phyloP scores from a whole-genome alignment of 1,140 invertebrate species.

The Lithobius niger region DNA sequence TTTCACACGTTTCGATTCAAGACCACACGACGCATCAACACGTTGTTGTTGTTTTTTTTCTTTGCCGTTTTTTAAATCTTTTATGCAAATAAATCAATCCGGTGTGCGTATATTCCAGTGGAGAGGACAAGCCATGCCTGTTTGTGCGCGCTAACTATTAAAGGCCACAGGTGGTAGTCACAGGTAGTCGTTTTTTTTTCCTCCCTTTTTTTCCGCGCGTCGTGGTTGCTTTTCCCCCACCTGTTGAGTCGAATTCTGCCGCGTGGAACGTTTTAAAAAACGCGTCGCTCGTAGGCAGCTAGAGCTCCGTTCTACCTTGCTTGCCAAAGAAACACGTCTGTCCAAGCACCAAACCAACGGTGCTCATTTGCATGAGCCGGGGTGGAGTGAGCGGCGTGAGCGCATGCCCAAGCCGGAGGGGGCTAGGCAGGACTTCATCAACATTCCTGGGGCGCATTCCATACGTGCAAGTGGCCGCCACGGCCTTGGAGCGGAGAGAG shows the following conservation, averaged over 20 bases:
- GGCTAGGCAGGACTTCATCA: conserved; percentile 7
- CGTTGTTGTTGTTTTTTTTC: no score
- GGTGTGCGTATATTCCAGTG: no score
- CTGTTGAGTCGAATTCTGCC: not conserved
- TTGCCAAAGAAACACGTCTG: not conserved
- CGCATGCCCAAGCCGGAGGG: not conserved
- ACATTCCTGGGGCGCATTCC: conserved; percentile 7
- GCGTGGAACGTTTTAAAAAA: not conserved
- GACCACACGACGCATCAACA: no score
- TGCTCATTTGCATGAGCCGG: not conserved
- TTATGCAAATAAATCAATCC: no score
- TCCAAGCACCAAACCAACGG: not conserved
- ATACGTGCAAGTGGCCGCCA: not conserved
- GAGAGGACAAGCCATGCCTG: no score
- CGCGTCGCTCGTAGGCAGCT: not conserved
- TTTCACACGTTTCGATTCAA: no score
- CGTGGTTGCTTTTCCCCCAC: no score
- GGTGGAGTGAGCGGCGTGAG: not conserved
- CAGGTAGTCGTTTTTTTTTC: no score
- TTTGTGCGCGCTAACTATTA: no score
- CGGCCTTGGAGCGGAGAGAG: conserved; percentile 2
- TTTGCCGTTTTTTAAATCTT: no score
- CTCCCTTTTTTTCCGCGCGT: no score
- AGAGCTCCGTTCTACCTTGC: not conserved
- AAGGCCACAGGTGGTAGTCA: no score